Percentiles rank a stretch among this genome's conserved stretches.
Conservation (phyloP, 2,888 invertebrate genomes). For the Melanargia galathea region DNA sequence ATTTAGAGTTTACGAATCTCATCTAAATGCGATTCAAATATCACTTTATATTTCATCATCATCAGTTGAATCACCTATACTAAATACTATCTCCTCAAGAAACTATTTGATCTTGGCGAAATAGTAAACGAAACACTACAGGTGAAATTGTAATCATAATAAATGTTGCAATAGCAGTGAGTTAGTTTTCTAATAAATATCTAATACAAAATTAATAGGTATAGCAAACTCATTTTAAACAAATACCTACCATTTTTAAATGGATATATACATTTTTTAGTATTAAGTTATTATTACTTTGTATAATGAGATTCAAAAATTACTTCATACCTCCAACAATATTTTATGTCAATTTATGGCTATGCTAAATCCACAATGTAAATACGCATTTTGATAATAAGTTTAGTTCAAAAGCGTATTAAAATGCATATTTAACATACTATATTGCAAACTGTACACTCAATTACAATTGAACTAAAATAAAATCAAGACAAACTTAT, state of each 20-base stretch:
- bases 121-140: neutral
- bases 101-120: neutral
- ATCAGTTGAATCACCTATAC: neutral
- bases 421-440: neutral
- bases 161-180: neutral
- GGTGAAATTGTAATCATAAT: neutral
- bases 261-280: too few relatives aligned
- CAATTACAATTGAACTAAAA: neutral
- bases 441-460: neutral
- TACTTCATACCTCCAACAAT: neutral
- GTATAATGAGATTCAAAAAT: neutral
- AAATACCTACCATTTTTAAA: too few relatives aligned
- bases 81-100: neutral
- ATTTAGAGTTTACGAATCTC: neutral
- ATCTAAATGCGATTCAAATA: neutral
- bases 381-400: neutral
- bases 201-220: too few relatives aligned
- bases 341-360: neutral
- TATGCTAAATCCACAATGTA: neutral
- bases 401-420: neutral
- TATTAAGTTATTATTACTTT: neutral
- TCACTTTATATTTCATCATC: neutral
- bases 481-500: neutral
- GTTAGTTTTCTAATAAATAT: neutral
- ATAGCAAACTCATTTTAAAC: too few relatives aligned